Percentiles rank a stretch among this genome's conserved stretches.
phyloP scores from a whole-genome alignment of 2,797 vertebrate species.

The Anniella stebbinsi region DNA sequence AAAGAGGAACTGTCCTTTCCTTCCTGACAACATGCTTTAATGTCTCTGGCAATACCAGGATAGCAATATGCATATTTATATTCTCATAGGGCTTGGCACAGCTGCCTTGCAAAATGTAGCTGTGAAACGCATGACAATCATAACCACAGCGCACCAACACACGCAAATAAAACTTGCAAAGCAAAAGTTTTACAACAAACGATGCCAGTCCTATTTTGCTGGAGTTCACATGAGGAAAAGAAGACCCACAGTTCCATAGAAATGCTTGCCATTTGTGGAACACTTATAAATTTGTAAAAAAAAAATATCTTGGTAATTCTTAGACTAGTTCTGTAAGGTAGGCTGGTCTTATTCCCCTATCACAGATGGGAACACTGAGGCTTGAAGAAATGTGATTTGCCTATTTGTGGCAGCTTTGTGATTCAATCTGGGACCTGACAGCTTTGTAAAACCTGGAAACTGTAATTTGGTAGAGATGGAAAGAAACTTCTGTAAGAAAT shows the following conservation, averaged over 20 bases:
- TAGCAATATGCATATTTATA: slow-evolving; percentile 46
- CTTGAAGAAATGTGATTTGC: not conserved
- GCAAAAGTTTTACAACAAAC: slow-evolving; percentile 17
- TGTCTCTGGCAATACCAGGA: slow-evolving; percentile 26
- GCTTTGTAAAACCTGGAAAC: too few species aligned
- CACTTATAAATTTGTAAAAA: not conserved
- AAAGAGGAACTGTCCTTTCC: not conserved
- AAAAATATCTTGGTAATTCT: not conserved
- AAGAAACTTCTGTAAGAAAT: too few species aligned
- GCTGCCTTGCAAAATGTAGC: slow-evolving; percentile 30
- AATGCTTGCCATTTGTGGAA: not conserved
- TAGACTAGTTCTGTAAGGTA: not conserved
- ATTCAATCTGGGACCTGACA: not conserved
- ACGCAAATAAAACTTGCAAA: not conserved
- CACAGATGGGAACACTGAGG: not conserved
- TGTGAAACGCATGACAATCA: not conserved
- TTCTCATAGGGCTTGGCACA: slow-evolving; percentile 32
- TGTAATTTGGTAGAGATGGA: too few species aligned
- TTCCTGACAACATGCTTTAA: not conserved
- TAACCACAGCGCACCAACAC: slow-evolving; percentile 12
- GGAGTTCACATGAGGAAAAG: slow-evolving; percentile 25
- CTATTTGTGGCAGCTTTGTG: not conserved
- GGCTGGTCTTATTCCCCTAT: not conserved
- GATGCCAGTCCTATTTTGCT: slow-evolving; percentile 1
- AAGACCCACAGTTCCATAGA: not conserved